These are phyloP conservation scores for Zophobas atratus DNA, from an alignment of 1,140 invertebrate species.

Conservation along the genomic window DNA sequence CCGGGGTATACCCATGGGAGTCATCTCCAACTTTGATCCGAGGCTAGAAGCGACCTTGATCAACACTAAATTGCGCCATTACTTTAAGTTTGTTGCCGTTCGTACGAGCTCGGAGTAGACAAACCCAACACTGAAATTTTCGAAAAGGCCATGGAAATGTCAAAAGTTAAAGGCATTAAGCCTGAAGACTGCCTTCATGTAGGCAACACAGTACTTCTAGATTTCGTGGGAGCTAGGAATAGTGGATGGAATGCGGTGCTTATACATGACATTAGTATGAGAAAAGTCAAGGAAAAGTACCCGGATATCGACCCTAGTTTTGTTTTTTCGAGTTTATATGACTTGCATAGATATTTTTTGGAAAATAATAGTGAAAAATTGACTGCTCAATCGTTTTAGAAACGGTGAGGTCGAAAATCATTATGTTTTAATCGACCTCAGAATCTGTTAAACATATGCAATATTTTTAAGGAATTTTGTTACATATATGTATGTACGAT, in stretches of 20 bases:
- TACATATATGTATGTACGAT: too few relatives aligned
- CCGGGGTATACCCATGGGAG: conserved; percentile 75
- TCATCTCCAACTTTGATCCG: conserved; percentile 93
- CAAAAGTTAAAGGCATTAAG: conserved; percentile 66
- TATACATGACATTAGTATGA: conserved; percentile 66
- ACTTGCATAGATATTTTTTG: conserved; percentile 51
- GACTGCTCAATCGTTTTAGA: conserved; percentile 37
- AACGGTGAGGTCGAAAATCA: too few relatives aligned
- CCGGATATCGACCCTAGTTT: conserved; percentile 57
- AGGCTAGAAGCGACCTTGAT: conserved; percentile 79
- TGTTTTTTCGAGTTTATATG: conserved; percentile 58
- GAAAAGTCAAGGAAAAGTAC: conserved; percentile 58
- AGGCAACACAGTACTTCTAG: conserved; percentile 82
- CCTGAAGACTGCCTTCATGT: conserved; percentile 84
- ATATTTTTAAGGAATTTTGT: too few relatives aligned
- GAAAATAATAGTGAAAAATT: conserved; percentile 38
- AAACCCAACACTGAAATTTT: conserved; percentile 88
- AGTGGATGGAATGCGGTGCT: conserved; percentile 84
- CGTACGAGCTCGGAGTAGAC: conserved; percentile 79
- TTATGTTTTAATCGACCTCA: too few relatives aligned
- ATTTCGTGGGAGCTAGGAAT: conserved; percentile 83
- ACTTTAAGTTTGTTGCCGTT: conserved; percentile 87
- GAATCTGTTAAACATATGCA: too few relatives aligned
- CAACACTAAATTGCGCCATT: conserved; percentile 75
- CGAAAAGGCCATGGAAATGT: conserved; percentile 74